These are phyloP conservation scores for Rhynchophorus ferrugineus DNA, from an alignment of 1,140 invertebrate genomes.

Conservation along the genomic window DNA sequence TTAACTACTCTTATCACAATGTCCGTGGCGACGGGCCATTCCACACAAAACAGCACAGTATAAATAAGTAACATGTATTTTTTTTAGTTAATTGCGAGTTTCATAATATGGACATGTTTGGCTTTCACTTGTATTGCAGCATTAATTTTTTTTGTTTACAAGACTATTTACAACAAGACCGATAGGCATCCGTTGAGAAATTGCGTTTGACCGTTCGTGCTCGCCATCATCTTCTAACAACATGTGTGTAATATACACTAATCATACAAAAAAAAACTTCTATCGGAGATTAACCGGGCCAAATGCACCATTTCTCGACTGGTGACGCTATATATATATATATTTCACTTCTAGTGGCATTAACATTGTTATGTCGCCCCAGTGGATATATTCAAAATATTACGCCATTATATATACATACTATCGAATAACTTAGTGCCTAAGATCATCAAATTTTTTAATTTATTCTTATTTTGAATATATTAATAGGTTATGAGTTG, in stretches of 20 bases:
- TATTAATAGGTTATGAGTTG: conserved; percentile 17
- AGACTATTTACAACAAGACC: conserved; percentile 20
- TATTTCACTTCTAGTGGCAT: conserved; percentile 2
- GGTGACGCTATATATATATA: background rate
- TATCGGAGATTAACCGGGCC: conserved; percentile 8
- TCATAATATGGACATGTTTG: conserved; percentile 37
- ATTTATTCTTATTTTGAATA: conserved; percentile 12
- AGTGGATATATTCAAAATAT: conserved; percentile 27
- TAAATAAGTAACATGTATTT: conserved; percentile 42
- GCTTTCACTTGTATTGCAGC: conserved; percentile 36
- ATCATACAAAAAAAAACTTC: conserved; percentile 13
- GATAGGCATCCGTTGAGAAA: conserved; percentile 7
- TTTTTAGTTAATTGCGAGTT: conserved; percentile 37
- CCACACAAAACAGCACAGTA: conserved; percentile 42
- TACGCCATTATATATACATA: conserved; percentile 22
- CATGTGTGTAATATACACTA: conserved; percentile 26
- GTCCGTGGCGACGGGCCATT: conserved; percentile 37
- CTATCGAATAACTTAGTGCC: conserved; percentile 23
- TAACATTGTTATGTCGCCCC: conserved; percentile 7
- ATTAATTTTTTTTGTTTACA: conserved; percentile 25
- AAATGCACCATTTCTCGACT: conserved; percentile 1
- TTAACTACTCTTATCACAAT: conserved; percentile 42
- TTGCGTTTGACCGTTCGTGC: conserved; percentile 3
- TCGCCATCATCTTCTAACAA: too few species aligned
- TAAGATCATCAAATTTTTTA: conserved; percentile 6